phyloP scores from a whole-genome alignment of 2,113 vertebrate species.

The Kryptolebias marmoratus region DNA sequence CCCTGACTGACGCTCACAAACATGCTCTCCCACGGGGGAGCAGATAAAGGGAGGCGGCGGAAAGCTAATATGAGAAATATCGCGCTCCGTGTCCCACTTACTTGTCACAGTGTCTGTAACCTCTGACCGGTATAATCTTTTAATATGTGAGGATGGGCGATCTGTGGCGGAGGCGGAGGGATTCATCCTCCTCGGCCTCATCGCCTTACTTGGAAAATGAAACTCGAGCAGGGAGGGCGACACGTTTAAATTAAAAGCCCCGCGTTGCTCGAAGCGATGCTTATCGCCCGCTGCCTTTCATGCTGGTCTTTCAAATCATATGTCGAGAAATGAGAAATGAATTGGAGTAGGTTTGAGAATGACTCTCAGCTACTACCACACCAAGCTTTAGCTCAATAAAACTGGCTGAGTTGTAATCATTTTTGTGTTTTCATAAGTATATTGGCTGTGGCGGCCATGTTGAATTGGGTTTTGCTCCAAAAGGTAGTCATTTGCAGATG shows the following conservation, averaged over 20 bases:
- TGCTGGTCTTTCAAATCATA: too few relatives aligned
- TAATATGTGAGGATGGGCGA: conserved; percentile 68
- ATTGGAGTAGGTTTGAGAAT: too few relatives aligned
- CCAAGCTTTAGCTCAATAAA: too few relatives aligned
- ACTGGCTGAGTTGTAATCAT: too few relatives aligned
- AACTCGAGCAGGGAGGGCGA: conserved; percentile 57
- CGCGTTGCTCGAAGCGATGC: too few relatives aligned
- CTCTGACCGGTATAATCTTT: conserved; percentile 68
- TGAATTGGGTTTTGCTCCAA: too few relatives aligned
- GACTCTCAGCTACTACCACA: too few relatives aligned
- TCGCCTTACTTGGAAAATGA: conserved; percentile 81
- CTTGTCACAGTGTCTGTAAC: conserved; percentile 60
- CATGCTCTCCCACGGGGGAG: conserved; percentile 17
- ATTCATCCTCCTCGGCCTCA: conserved; percentile 10
- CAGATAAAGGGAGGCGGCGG: conserved; percentile 37
- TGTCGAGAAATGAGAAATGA: too few relatives aligned
- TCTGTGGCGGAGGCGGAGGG: conserved; percentile 15
- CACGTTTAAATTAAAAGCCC: neutral
- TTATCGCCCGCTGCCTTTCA: too few relatives aligned
- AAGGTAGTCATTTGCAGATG: too few relatives aligned
- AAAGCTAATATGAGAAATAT: conserved; percentile 55
- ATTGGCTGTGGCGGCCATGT: too few relatives aligned
- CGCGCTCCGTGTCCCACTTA: conserved; percentile 61
- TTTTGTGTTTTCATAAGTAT: too few relatives aligned
- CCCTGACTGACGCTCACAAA: conserved; percentile 50